Conservation (phyloP, 2,888 invertebrate genomes). For the Ornithoptera alexandrae region DNA sequence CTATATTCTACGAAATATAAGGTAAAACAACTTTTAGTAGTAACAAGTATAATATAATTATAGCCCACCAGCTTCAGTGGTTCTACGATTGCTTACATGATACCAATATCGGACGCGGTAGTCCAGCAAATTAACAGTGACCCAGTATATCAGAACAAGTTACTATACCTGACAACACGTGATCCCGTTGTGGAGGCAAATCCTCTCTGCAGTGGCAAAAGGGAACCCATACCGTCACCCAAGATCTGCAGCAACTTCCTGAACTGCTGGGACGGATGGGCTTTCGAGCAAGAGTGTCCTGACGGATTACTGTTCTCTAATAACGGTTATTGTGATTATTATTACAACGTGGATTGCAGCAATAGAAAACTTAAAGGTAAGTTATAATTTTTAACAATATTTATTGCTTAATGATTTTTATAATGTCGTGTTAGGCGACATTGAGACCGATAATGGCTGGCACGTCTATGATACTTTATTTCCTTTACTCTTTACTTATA, state of each 20-base stretch:
- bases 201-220: slow-evolving; percentile 65
- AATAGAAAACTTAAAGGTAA: slow-evolving; percentile 66
- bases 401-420: neutral
- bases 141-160: slow-evolving; percentile 61
- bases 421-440: no score
- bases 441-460: no score
- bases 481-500: no score
- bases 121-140: slow-evolving; percentile 60
- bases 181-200: slow-evolving; percentile 57
- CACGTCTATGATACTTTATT: no score
- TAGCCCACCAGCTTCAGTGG: slow-evolving; percentile 49
- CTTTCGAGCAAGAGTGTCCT: slow-evolving; percentile 83
- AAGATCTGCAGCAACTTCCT: slow-evolving; percentile 81
- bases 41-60: slow-evolving; percentile 8
- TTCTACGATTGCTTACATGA: slow-evolving; percentile 56
- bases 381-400: slow-evolving; percentile 29
- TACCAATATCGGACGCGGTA: slow-evolving; percentile 68
- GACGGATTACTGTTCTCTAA: slow-evolving; percentile 81
- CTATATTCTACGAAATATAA: neutral
- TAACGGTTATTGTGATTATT: slow-evolving; percentile 82
- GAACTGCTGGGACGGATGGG: slow-evolving; percentile 86
- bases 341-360: slow-evolving; percentile 82
- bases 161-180: slow-evolving; percentile 50
- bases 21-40: neutral
- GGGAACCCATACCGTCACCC: slow-evolving; percentile 82